These are phyloP conservation scores for Elgaria multicarinata DNA, from an alignment of 2,113 vertebrate species.

Conservation along the genomic window DNA sequence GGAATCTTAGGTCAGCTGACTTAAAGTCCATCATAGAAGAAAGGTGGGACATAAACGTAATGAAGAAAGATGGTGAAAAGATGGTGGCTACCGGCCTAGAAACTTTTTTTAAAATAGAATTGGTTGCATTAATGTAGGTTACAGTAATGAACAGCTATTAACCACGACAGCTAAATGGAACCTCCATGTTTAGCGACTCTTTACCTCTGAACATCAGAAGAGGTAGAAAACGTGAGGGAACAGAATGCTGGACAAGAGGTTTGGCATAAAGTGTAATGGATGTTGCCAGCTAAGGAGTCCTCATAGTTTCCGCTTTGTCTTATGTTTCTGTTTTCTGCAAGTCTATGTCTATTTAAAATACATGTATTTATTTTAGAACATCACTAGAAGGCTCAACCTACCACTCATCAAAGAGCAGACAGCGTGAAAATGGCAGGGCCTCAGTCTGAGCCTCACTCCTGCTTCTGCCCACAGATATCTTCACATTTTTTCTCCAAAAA, in stretches of 20 bases:
- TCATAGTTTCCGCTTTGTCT: not conserved
- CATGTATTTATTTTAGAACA: not conserved
- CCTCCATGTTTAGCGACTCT: not conserved
- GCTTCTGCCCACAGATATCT: constrained; percentile 23
- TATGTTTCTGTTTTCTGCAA: not conserved
- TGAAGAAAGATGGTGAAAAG: not conserved
- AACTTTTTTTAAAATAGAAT: not conserved
- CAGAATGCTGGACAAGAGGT: not conserved
- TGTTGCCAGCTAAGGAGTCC: not conserved
- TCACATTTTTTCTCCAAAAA: constrained; percentile 50
- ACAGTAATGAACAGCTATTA: not conserved
- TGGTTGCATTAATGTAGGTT: not conserved
- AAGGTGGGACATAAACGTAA: not conserved
- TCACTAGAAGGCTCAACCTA: not conserved
- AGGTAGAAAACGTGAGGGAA: not conserved
- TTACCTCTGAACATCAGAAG: not conserved
- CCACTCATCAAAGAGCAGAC: not conserved
- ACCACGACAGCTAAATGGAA: not conserved
- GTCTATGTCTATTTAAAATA: not conserved
- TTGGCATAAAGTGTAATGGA: not conserved
- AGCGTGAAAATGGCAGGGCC: constrained; percentile 1
- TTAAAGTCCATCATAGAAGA: not conserved
- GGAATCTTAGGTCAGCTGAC: not conserved
- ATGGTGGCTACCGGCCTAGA: not conserved
- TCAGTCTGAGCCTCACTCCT: too few relatives aligned